phyloP scores from a whole-genome alignment of 1,140 invertebrate species.

The Drosophila athabasca region DNA sequence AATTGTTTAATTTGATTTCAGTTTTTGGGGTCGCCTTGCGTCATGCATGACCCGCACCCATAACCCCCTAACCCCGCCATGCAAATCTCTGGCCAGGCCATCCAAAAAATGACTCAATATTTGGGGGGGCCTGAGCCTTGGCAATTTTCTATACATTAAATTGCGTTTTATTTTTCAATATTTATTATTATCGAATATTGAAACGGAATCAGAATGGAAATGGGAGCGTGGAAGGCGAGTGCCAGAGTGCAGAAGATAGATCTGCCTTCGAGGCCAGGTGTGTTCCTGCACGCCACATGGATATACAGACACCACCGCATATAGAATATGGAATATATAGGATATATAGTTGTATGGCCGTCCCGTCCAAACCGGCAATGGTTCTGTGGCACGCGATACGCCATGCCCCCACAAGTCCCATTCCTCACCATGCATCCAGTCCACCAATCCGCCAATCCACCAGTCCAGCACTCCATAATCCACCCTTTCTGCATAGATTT shows the following conservation, averaged over 20 bases:
- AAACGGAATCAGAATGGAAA: conserved; percentile 46
- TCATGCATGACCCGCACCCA: conserved; percentile 52
- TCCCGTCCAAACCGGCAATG: conserved; percentile 40
- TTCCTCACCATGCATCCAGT: conserved; percentile 16
- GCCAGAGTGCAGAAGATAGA: conserved; percentile 35
- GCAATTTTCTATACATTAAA: conserved; percentile 67
- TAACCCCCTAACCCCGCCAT: conserved; percentile 24
- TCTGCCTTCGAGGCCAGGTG: conserved; percentile 35
- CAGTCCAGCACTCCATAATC: too few relatives aligned
- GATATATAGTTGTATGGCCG: conserved; percentile 54
- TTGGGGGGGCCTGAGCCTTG: conserved; percentile 25
- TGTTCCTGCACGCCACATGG: conserved; percentile 46
- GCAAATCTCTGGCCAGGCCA: conserved; percentile 62
- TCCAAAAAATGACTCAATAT: conserved; percentile 70
- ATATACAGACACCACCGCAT: conserved; percentile 34
- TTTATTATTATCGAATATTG: conserved; percentile 78
- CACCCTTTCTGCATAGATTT: too few relatives aligned
- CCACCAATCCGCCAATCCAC: neutral
- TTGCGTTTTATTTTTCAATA: conserved; percentile 80
- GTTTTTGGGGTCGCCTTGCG: conserved; percentile 58
- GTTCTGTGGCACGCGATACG: conserved; percentile 59
- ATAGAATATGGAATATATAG: conserved; percentile 44
- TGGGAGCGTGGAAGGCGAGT: conserved; percentile 31
- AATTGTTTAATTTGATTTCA: conserved; percentile 82
- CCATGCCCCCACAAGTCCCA: conserved; percentile 27